phyloP scores from a whole-genome alignment of 2,797 vertebrate genomes.

The Typhlichthys eigenmanni region DNA sequence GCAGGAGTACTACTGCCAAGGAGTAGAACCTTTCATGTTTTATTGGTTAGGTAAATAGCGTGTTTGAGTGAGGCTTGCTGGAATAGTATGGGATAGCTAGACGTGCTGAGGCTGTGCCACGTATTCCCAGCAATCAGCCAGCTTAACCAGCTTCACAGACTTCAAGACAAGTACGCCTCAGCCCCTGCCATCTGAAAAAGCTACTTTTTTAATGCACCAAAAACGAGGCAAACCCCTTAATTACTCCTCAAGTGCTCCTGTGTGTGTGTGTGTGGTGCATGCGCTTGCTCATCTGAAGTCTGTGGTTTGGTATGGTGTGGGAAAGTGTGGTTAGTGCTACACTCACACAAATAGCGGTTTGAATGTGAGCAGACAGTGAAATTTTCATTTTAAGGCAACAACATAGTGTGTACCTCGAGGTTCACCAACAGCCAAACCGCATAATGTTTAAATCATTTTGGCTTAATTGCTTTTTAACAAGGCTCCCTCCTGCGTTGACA shows the following conservation, averaged over 20 bases:
- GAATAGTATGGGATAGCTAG: conserved; percentile 59
- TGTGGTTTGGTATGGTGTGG: conserved; percentile 76
- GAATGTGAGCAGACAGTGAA: conserved; percentile 81
- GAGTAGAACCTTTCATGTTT: conserved; percentile 45
- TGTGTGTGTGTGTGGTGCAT: conserved; percentile 26
- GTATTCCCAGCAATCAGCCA: conserved; percentile 74
- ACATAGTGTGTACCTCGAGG: conserved; percentile 71
- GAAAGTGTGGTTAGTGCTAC: conserved; percentile 75
- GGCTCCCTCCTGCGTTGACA: conserved; percentile 77
- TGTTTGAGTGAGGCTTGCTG: conserved; percentile 53
- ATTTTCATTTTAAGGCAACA: conserved; percentile 80
- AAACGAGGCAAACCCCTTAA: conserved; percentile 77
- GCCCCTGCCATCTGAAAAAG: conserved; percentile 75
- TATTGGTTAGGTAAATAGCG: conserved; percentile 40
- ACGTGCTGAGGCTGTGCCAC: conserved; percentile 66
- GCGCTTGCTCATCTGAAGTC: conserved; percentile 63
- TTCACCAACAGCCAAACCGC: conserved; percentile 71
- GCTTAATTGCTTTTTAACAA: conserved; percentile 83
- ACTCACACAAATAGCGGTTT: conserved; percentile 79
- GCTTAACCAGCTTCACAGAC: conserved; percentile 72
- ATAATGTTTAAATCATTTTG: conserved; percentile 80
- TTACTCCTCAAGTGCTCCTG: conserved; percentile 64
- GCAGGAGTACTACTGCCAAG: conserved; percentile 41
- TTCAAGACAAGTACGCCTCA: conserved; percentile 75
- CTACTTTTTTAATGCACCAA: conserved; percentile 77